Evolutionary conservation across 2,113 vertebrate genomes (phyloP).

Genomic region (Mastomys coucha): DNA sequence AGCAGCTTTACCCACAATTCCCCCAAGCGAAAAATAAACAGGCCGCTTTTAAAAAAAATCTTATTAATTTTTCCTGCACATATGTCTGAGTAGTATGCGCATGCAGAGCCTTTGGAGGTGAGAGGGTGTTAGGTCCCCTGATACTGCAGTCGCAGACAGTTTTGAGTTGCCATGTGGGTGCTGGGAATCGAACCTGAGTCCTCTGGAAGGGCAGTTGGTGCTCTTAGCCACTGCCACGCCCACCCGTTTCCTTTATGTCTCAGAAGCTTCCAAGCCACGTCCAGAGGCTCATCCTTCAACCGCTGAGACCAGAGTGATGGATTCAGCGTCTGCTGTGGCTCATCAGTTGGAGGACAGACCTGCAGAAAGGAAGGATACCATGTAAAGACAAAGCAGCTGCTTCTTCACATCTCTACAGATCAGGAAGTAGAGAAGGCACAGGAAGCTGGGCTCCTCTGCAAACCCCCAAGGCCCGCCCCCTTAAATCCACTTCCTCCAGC

Average conservation of each 20-base stretch:
- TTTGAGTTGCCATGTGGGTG: background rate
- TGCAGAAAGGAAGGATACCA: background rate
- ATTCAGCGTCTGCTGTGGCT: fast-evolving
- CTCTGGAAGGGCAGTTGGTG: background rate
- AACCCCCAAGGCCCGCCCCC: background rate
- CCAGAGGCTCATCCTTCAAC: too few relatives aligned
- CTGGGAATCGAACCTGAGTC: background rate
- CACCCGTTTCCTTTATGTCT: background rate
- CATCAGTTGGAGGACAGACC: background rate
- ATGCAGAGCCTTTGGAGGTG: background rate
- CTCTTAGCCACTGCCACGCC: background rate
- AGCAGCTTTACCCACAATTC: background rate
- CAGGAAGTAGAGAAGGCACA: background rate
- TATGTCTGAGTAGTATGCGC: background rate
- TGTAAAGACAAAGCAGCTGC: background rate
- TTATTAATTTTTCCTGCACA: background rate
- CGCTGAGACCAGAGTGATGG: background rate
- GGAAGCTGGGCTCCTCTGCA: too few relatives aligned
- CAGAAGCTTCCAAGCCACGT: background rate
- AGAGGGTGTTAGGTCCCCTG: background rate
- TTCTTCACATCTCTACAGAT: background rate
- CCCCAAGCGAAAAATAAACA: background rate
- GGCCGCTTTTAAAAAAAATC: background rate
- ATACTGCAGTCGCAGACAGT: background rate
- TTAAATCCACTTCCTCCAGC: background rate